Evolutionary conservation across 2,797 vertebrate genomes (phyloP).

Genomic region (Lophotriccus pileatus): DNA sequence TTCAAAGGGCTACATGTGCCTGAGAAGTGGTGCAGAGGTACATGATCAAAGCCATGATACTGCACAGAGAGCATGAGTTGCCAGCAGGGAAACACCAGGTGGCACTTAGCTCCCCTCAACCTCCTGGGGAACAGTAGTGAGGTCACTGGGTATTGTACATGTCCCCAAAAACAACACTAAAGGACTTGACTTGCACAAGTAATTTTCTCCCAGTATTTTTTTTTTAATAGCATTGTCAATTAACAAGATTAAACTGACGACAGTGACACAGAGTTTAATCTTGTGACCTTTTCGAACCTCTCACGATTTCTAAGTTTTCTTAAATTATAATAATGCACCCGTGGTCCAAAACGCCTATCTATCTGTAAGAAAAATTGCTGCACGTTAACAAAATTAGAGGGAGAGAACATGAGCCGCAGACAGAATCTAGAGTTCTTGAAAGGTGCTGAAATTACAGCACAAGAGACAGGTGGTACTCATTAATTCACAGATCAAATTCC

Average conservation of each 20-base stretch:
- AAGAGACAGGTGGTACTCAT: conserved; percentile 23
- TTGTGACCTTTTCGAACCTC: not conserved
- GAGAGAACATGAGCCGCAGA: not conserved
- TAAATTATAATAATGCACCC: not conserved
- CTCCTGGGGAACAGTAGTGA: not conserved
- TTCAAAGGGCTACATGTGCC: not conserved
- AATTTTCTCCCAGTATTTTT: not conserved
- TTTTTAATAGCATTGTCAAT: not conserved
- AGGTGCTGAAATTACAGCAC: conserved; percentile 43
- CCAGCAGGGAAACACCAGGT: not conserved
- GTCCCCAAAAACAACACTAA: not conserved
- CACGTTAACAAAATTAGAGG: not conserved
- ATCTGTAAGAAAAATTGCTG: not conserved
- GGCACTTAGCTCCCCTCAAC: not conserved
- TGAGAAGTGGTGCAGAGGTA: not conserved
- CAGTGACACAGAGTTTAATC: not conserved
- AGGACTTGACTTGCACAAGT: not conserved
- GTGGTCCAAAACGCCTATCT: not conserved
- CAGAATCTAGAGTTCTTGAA: conserved; percentile 30
- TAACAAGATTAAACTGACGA: not conserved
- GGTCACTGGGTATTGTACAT: not conserved
- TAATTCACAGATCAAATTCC: conserved; percentile 32
- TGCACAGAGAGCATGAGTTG: not conserved
- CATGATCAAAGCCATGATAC: rapidly evolving
- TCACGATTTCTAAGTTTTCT: not conserved